Evolutionary conservation across 2,113 vertebrate genomes (phyloP), one percentile per base, ranked within the genome.

Genomic region (Syrrhaptes paradoxus): DNA sequence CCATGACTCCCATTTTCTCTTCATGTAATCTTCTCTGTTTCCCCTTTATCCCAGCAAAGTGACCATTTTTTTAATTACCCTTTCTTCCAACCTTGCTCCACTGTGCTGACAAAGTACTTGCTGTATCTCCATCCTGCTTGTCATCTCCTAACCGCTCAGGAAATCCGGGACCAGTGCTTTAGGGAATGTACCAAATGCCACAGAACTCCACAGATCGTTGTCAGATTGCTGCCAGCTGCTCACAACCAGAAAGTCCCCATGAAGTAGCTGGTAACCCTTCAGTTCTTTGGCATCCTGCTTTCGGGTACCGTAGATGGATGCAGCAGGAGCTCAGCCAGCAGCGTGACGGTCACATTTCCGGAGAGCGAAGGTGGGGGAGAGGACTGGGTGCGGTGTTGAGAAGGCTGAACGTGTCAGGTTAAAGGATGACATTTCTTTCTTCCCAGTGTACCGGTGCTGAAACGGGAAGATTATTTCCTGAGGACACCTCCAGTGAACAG

Each of bases 381-480:
- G 34, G 63, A 15, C 43, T 63, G 49, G 14, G 19, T 63, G 74
- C 51, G 41, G 28, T 24, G 17, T 54, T 83, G 17, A 74, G 71
- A 51, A 21, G 34, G 12, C 13, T 63, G 20, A 62, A 68, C 62
- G 28, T 21, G 24, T 51, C 25, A 25, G 18, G 5, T 89, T 52
- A 86, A 24, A 68, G 6, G 1, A 1, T 49, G 59, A 32, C 43
- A 83, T 62, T 71, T 95, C 90, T 89, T 94, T 88, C 63, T 78
- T 97, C 38, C 79, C 91, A 98, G 98, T 63, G 71, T 96, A 28
- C 90, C 97, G 0, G 49, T 77, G 55, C 78, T 51, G 31, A 96
- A 95, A 65, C 26, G 5, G 36, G 92, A 96, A 84, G 92, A 87
- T 74, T 96, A 67, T 87, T 87, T 93, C 17, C 62, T 9, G 13